These are phyloP conservation scores for Sphaerophoria taeniata DNA, from an alignment of 2,888 invertebrate species.

Conservation along the genomic window DNA sequence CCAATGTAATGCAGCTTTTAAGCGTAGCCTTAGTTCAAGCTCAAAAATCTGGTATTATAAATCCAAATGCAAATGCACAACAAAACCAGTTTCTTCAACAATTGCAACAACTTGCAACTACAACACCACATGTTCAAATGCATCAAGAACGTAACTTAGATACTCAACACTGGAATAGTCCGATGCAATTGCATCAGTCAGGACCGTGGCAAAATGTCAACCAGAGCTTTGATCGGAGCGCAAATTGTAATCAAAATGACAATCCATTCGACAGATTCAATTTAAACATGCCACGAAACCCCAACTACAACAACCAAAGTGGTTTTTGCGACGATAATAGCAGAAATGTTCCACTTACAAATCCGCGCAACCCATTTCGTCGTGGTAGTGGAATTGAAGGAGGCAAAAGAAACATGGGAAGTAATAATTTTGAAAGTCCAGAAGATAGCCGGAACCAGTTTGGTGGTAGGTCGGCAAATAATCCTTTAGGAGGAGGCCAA, in stretches of 20 bases:
- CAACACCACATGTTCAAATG: conserved; percentile 53
- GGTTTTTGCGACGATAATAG: conserved; percentile 81
- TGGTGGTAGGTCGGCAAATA: conserved; percentile 7
- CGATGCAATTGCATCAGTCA: conserved; percentile 64
- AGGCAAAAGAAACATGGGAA: conserved; percentile 47
- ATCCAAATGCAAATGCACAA: conserved; percentile 24
- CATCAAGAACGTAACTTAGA: conserved; percentile 42
- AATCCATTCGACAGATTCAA: conserved; percentile 6
- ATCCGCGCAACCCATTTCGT: conserved; percentile 62
- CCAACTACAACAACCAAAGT: conserved; percentile 76
- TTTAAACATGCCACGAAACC: conserved; percentile 27
- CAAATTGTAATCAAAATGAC: conserved; percentile 40
- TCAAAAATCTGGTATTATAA: conserved; percentile 75
- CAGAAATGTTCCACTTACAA: conserved; percentile 79
- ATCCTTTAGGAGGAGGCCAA: conserved; percentile 14
- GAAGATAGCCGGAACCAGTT: conserved; percentile 73
- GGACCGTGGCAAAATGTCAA: conserved; percentile 59
- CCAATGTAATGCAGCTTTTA: conserved; percentile 79
- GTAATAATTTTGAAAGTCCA: conserved; percentile 76
- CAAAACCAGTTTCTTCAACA: conserved; percentile 63
- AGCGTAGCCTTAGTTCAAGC: conserved; percentile 79
- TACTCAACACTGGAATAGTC: conserved; percentile 33
- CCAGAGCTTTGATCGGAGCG: conserved; percentile 21
- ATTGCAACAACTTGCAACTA: conserved; percentile 58
- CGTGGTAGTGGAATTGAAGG: conserved; percentile 33